phyloP scores from a whole-genome alignment of 2,888 invertebrate genomes.

The Drosophila affinis region DNA sequence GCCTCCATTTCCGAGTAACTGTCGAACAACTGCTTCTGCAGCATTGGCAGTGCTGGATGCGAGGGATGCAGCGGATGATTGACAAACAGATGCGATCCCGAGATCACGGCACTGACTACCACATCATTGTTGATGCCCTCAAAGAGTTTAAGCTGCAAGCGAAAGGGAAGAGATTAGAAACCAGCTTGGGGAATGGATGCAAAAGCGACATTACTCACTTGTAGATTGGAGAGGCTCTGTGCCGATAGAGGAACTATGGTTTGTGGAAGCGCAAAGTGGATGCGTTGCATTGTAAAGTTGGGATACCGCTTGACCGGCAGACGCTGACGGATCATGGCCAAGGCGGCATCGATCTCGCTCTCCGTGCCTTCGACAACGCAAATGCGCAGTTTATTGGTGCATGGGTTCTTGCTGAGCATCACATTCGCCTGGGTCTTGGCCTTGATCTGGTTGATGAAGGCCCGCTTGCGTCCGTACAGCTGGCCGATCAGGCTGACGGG shows the following conservation, averaged over 20 bases:
- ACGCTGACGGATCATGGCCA: conserved; percentile 92
- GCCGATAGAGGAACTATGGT: conserved; percentile 82
- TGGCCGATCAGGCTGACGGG: conserved; percentile 91
- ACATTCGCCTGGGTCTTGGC: conserved; percentile 91
- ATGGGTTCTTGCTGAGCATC: conserved; percentile 89
- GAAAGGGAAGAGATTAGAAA: conserved; percentile 3
- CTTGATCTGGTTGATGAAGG: conserved; percentile 92
- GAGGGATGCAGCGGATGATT: conserved; percentile 98
- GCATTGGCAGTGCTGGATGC: conserved; percentile 91
- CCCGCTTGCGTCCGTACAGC: conserved; percentile 93
- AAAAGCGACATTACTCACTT: conserved; percentile 80
- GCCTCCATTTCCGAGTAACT: conserved; percentile 92
- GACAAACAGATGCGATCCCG: conserved; percentile 95
- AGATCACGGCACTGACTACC: conserved; percentile 92
- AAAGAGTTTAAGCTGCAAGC: conserved; percentile 90
- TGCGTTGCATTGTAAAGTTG: conserved; percentile 88
- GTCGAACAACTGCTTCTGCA: conserved; percentile 92
- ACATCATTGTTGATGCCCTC: conserved; percentile 97
- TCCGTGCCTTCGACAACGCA: conserved; percentile 93
- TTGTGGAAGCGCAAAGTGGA: conserved; percentile 82
- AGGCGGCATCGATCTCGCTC: conserved; percentile 91
- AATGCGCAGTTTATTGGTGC: conserved; percentile 89
- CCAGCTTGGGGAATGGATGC: neutral
- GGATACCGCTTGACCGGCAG: conserved; percentile 93
- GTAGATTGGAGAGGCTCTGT: conserved; percentile 83